Percentiles rank a stretch among this genome's conserved stretches.
Evolutionary conservation across 2,113 vertebrate genomes (phyloP).

Genomic region (Mystacornis crossleyi): DNA sequence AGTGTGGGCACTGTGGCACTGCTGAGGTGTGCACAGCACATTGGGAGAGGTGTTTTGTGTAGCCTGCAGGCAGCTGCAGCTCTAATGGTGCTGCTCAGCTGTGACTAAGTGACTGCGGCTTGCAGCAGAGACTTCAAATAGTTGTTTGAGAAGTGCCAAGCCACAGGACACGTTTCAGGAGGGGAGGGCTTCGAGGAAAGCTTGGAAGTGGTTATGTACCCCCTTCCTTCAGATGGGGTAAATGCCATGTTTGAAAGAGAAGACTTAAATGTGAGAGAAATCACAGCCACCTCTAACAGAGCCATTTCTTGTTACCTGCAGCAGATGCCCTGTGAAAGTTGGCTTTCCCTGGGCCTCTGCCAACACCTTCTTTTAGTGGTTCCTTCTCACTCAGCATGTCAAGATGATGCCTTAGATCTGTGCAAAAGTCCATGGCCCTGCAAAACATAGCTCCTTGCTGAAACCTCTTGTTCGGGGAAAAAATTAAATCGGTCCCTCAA

Average conservation of each 20-base stretch:
- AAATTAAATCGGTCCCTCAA: neutral
- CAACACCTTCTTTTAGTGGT: neutral
- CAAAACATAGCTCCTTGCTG: neutral
- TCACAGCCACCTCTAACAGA: neutral
- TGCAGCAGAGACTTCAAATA: neutral
- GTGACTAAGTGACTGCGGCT: slow-evolving; percentile 27
- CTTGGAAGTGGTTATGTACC: neutral
- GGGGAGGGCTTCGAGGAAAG: neutral
- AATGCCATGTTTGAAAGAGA: neutral
- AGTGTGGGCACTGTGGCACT: neutral
- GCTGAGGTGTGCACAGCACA: neutral
- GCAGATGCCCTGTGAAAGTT: neutral
- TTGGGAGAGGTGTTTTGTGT: neutral
- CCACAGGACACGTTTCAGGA: neutral
- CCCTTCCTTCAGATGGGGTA: neutral
- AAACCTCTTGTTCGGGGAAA: neutral
- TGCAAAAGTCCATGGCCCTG: neutral
- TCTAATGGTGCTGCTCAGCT: slow-evolving; percentile 1
- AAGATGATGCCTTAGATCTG: neutral
- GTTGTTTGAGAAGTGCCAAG: neutral
- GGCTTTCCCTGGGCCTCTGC: neutral
- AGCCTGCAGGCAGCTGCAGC: neutral
- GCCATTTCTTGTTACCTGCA: neutral
- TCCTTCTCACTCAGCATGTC: neutral
- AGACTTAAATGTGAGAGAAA: neutral